phyloP scores from a whole-genome alignment of 2,113 vertebrate genomes.

The Rynchops niger region DNA sequence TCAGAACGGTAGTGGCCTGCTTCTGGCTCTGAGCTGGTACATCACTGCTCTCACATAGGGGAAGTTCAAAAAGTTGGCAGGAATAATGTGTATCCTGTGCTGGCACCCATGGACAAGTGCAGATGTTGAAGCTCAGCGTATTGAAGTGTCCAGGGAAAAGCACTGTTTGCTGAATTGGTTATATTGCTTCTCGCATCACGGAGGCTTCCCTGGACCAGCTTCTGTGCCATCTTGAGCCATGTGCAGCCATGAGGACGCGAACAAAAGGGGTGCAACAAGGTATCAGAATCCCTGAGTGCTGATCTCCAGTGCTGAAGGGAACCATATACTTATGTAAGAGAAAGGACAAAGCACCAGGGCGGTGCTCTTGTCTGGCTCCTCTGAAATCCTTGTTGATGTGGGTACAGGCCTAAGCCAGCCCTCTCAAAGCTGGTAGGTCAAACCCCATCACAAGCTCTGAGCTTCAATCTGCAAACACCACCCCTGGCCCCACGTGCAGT shows the following conservation, averaged over 20 bases:
- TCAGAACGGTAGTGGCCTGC: not conserved
- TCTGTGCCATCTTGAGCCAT: not conserved
- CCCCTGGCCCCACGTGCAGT: not conserved
- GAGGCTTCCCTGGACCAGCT: not conserved
- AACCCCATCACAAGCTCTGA: not conserved
- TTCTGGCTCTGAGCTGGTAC: not conserved
- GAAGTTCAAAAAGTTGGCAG: not conserved
- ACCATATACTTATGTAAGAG: accelerated
- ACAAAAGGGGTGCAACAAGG: not conserved
- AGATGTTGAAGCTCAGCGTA: not conserved
- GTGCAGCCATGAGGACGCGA: not conserved
- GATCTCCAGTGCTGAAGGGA: not conserved
- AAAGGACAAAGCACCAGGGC: not conserved
- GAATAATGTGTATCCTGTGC: not conserved
- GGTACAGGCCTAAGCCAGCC: not conserved
- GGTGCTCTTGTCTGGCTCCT: not conserved
- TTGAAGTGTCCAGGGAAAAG: not conserved
- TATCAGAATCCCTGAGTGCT: not conserved
- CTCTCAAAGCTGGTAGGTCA: not conserved
- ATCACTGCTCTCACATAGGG: not conserved
- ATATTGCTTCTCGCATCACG: not conserved
- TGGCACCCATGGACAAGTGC: not conserved
- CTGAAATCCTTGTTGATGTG: not conserved
- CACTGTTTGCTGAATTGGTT: not conserved
- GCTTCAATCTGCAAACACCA: not conserved